Base-by-base conservation (phyloP, 2,113 vertebrate species). In the Reinhardtius hippoglossoides region DNA sequence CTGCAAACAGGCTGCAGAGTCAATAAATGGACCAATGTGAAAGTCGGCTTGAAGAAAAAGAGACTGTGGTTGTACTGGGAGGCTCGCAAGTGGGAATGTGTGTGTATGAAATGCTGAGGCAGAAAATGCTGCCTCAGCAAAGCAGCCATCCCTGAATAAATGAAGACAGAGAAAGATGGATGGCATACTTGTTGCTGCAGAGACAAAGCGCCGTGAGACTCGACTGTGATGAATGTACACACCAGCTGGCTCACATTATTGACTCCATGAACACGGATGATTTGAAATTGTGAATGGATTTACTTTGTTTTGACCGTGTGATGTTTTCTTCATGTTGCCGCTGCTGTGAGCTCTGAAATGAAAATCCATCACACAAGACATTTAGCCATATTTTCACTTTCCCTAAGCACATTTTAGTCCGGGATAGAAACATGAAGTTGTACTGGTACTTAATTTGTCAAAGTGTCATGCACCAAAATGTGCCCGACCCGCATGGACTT, bases 151-250 rank as follows among this genome's bases (percentile, higher is more conserved):
- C 12, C 73, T 27, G 79, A 73, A 54, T 56, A 68, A 16, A 78
- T 85, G 21, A 74, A 42, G 71, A 40, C 14, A 40, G 50, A 50
- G 54, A 55, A 79, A 77, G 81, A 89, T 72, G 71, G 81, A 89
- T 83, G 76, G 60, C 58, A 52, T 1, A 68, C 73, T 71, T 79
- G 79, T 74, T 70, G 65, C 68, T 56, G 81, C 66, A 16, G 63
- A 62, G 66, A 75, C 44, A 59, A 67, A 18, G 55, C 57, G 20
- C 23, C 13, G 48, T 1, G 67, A 83, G 67, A 26, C 64, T 63
- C 52, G 9, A 42, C 52, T 26, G 61, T 50, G 80, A 85, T 70
- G 65, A 18, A 66, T 74, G 52, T 52, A 21, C 4, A 55, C 18
- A 66, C 77, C 82, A 70, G 72, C 66, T 58, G 65, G 65, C 24